Conservation (phyloP, 2,113 vertebrate species). For the Hippocampus mohnikei region DNA sequence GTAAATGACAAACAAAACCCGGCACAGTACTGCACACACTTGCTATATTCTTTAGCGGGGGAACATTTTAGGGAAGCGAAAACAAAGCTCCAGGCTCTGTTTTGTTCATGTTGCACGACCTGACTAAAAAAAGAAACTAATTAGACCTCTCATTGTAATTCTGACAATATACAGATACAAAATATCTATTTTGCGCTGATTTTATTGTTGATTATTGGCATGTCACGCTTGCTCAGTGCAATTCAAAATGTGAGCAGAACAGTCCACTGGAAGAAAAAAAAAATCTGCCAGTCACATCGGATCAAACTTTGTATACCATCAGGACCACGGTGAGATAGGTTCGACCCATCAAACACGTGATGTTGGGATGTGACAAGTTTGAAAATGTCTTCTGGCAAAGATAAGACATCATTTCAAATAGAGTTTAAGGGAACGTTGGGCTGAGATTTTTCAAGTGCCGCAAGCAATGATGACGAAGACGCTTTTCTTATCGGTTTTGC, state of each 20-base stretch:
- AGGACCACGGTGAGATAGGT: background rate
- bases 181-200: no score
- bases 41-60: conserved; percentile 6
- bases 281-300: background rate
- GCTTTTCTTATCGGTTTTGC: conserved; percentile 40
- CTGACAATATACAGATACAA: no score
- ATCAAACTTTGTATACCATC: conserved; percentile 6
- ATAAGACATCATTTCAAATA: conserved; percentile 12
- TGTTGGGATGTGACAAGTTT: conserved; percentile 16
- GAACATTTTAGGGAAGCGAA: background rate
- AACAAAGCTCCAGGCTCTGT: background rate
- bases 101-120: no score
- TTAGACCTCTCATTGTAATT: no score
- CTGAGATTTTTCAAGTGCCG: conserved; percentile 26
- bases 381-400: conserved; percentile 10
- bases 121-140: no score
- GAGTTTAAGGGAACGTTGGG: conserved; percentile 26
- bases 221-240: no score
- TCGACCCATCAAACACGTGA: conserved; percentile 13
- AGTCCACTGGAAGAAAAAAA: background rate
- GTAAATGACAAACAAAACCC: conserved; percentile 1
- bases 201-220: no score
- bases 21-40: background rate
- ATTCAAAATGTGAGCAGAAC: background rate
- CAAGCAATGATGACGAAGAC: conserved; percentile 31